Conservation (phyloP, 2,113 vertebrate genomes). For the Lamprologus lemairii region DNA sequence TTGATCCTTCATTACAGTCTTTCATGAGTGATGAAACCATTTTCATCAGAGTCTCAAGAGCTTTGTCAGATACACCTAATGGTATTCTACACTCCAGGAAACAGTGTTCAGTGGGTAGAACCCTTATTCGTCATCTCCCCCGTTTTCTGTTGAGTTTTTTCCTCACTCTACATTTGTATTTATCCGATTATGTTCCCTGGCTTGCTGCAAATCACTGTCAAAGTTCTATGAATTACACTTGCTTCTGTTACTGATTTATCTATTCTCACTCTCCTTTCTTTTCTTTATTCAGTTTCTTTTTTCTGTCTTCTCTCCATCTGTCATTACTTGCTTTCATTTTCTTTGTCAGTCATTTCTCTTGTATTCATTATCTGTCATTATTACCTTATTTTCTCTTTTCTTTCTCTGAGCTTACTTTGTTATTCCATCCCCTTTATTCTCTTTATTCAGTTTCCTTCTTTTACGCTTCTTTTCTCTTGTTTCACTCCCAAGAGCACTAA, state of each 20-base stretch:
- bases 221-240: background rate
- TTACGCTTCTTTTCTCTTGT: background rate
- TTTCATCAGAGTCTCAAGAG: conserved; percentile 8
- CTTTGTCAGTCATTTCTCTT: background rate
- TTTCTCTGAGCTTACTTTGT: background rate
- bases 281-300: background rate
- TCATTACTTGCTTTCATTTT: background rate
- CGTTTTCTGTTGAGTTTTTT: background rate
- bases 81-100: conserved; percentile 14
- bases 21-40: conserved; percentile 32
- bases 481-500: too few species aligned
- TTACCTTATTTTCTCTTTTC: background rate
- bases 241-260: background rate
- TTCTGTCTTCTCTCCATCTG: background rate
- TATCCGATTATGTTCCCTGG: background rate
- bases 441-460: background rate
- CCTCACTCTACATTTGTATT: background rate
- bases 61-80: conserved; percentile 23
- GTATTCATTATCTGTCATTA: background rate
- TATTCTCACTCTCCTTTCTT: background rate
- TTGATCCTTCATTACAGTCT: background rate
- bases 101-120: background rate
- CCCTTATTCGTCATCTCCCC: background rate
- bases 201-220: background rate
- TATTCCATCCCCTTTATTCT: background rate